Evolutionary conservation across 2,113 vertebrate species (phyloP).

Genomic region (Ammodytes dubius): DNA sequence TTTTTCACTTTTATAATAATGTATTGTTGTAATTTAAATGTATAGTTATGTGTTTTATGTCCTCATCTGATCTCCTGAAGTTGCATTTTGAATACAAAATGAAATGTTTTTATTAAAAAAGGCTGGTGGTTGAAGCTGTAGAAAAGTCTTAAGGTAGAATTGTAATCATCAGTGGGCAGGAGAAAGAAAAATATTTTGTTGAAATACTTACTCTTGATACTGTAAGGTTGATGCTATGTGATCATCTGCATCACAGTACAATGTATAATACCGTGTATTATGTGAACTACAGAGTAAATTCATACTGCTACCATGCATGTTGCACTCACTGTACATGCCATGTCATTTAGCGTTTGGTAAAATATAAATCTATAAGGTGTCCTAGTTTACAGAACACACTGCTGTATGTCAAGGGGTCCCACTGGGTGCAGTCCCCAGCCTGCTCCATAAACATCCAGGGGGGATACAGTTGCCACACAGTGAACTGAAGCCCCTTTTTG

Average conservation of each 20-base stretch:
- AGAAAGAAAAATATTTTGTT: no score
- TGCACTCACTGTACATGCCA: background rate
- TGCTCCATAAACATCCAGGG: background rate
- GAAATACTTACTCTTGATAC: background rate
- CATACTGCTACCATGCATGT: background rate
- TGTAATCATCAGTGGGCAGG: no score
- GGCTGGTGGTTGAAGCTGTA: background rate
- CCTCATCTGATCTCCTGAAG: background rate
- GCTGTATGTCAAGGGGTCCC: background rate
- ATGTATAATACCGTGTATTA: background rate
- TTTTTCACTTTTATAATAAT: no score
- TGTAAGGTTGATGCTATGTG: background rate
- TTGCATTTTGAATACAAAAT: background rate
- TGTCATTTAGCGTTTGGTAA: background rate
- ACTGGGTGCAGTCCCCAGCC: background rate
- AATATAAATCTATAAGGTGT: background rate
- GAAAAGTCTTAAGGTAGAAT: no score
- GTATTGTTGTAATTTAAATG: background rate
- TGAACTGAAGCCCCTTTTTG: conserved; percentile 33
- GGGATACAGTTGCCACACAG: background rate
- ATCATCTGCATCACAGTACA: background rate
- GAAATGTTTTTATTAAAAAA: background rate
- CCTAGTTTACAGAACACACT: conserved; percentile 1
- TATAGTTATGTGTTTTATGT: no score
- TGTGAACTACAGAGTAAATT: background rate